Percentiles rank a stretch among this genome's conserved stretches.
Evolutionary conservation across 2,113 vertebrate species (phyloP).

Genomic region (Epinephelus lanceolatus): DNA sequence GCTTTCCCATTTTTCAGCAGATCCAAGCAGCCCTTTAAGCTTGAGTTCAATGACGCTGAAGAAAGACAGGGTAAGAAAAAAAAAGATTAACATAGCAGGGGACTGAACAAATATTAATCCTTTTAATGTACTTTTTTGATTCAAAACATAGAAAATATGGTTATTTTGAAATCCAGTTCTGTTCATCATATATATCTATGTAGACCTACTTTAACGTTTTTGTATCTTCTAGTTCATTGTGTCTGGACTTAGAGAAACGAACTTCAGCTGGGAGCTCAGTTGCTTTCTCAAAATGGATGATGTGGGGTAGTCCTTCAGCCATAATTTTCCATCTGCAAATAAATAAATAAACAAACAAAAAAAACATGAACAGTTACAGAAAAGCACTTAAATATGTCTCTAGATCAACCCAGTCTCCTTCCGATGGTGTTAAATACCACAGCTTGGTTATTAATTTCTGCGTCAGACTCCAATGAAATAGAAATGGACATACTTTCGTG

Average conservation of each 20-base stretch:
- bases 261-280: constrained; percentile 54
- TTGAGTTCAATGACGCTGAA: constrained; percentile 56
- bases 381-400: neutral
- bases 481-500: no score
- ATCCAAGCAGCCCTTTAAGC: constrained; percentile 61
- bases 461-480: no score
- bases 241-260: constrained; percentile 28
- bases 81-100: neutral
- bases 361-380: neutral
- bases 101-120: neutral
- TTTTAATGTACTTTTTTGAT: neutral
- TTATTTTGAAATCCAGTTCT: neutral
- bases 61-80: neutral
- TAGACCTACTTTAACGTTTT: constrained; percentile 20
- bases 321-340: constrained; percentile 55
- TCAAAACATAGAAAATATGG: neutral
- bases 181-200: neutral
- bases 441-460: no score
- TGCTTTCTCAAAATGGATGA: neutral
- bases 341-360: no score
- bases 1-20: constrained; percentile 57
- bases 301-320: constrained; percentile 33
- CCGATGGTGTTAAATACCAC: no score
- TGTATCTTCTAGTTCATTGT: rapidly evolving
- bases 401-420: no score